phyloP scores from a whole-genome alignment of 2,888 invertebrate species.

The Xestoiulus laeticollis region DNA sequence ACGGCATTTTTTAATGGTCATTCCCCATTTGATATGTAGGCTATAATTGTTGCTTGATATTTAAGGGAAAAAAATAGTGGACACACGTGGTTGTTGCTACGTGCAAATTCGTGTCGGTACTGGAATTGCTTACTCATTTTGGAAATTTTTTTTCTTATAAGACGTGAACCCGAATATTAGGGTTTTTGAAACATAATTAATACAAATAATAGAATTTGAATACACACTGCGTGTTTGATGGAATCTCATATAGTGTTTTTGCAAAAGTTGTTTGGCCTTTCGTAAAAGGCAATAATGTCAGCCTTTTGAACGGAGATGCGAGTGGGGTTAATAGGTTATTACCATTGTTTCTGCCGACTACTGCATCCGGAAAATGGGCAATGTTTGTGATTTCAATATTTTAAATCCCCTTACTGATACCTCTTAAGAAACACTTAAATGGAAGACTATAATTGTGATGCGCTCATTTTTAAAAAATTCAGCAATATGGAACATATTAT shows the following conservation, averaged over 20 bases:
- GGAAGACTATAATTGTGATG: neutral
- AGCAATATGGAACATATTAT: neutral
- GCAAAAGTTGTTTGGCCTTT: slow-evolving; percentile 11
- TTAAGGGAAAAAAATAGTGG: neutral
- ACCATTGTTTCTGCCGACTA: neutral
- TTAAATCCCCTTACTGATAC: neutral
- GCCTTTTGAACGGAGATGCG: neutral
- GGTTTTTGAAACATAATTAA: slow-evolving; percentile 18
- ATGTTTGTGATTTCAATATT: neutral
- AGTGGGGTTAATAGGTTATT: slow-evolving; percentile 34
- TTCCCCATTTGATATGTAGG: slow-evolving; percentile 25
- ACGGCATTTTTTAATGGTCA: slow-evolving; percentile 34
- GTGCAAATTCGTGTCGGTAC: neutral
- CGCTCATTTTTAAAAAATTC: neutral
- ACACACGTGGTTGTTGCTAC: neutral
- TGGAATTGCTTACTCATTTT: slow-evolving; percentile 11
- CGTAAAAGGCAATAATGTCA: neutral
- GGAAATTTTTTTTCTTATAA: too few relatives aligned
- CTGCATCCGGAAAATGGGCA: neutral
- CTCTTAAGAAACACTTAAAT: neutral
- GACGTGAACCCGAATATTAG: neutral
- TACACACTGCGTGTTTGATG: neutral
- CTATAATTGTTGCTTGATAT: neutral
- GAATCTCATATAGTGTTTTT: slow-evolving; percentile 1
- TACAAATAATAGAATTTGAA: slow-evolving; percentile 25